Base-by-base conservation (phyloP, 2,888 invertebrate species). In the Rosalia funebris region DNA sequence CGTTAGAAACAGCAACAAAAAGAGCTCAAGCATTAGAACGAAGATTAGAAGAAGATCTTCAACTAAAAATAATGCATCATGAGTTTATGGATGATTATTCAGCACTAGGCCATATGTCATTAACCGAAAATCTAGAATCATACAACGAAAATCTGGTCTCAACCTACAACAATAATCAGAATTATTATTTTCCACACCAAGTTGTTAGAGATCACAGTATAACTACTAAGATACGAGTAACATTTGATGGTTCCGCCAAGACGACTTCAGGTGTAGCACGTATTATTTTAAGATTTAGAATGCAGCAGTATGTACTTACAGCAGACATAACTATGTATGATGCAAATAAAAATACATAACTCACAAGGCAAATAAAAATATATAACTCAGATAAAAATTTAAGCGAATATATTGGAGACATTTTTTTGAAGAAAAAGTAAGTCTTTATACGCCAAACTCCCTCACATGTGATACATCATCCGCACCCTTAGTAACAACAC, bases 291-390 rank as follows among this genome's bases (percentile, higher is more conserved):
- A 36, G 60, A 41, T 68, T 66, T 48, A 10, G 65, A 31, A 19
- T 37, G 17, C 57, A 64, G 34, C 31, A 47, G 15, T 50, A 46
- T 34, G 60, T 54, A n/a, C 16, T 65, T 19, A 41, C 55, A 17
- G 63, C 61, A 7, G 62, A 68, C 34, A 59, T 68, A 15, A 37
- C 32, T 4, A 62, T n/a, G n/a, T n/a, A n/a, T n/a, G n/a, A n/a
- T n/a, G 16, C n/a, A n/a, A n/a, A n/a, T n/a, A n/a, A n/a, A n/a
- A n/a, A n/a, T n/a, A n/a, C n/a, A n/a, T n/a, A n/a, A n/a, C n/a
- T n/a, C n/a, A n/a, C n/a, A n/a, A n/a, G 63, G 25, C 62, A 62
- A 47, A 47, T 63, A 1, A 16, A 44, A 4, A 54, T 62, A 11
- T 55, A 65, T 25, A 31, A 46, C n/a, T 3, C 10, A 4, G 39